These are phyloP conservation scores for Peromyscus eremicus DNA, from an alignment of 2,797 vertebrate genomes.

Conservation along the genomic window DNA sequence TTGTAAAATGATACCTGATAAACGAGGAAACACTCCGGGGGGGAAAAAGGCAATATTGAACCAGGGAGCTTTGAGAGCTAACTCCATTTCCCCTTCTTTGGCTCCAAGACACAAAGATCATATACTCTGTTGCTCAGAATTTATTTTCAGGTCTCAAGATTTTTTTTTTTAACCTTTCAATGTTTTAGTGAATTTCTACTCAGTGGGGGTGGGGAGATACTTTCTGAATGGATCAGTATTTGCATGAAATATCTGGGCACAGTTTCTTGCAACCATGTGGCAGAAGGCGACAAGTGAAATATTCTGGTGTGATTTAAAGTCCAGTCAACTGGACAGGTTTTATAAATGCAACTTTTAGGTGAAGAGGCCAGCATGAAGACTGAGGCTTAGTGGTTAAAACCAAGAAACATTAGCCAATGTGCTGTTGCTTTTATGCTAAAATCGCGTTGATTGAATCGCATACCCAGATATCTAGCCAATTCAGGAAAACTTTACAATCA, in stretches of 20 bases:
- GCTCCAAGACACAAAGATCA: constrained; percentile 61
- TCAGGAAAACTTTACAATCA: not conserved
- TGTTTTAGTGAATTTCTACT: constrained; percentile 70
- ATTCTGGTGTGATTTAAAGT: constrained; percentile 54
- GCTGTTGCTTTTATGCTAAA: constrained; percentile 54
- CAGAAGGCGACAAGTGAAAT: constrained; percentile 61
- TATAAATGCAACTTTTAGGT: constrained; percentile 57
- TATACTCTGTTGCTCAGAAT: constrained; percentile 62
- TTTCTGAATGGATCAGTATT: constrained; percentile 40
- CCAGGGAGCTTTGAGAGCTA: constrained; percentile 38
- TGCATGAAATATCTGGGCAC: constrained; percentile 57
- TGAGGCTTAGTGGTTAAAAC: not conserved
- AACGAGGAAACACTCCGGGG: constrained; percentile 70
- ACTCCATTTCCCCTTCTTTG: constrained; percentile 28
- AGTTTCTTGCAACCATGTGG: constrained; percentile 63
- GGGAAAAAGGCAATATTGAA: constrained; percentile 83
- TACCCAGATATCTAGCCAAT: constrained; percentile 24
- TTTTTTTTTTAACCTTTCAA: not conserved
- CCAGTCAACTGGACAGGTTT: constrained; percentile 42
- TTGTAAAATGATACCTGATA: constrained; percentile 83
- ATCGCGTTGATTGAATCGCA: not conserved
- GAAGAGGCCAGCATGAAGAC: not conserved
- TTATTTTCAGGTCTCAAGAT: constrained; percentile 59
- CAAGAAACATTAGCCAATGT: not conserved
- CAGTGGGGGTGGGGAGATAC: not conserved